Evolutionary conservation across 92 coral and sea anemone species (phyloP), one percentile per base, ranked within the genome.

Genomic region (Zoanthus sociatus): DNA sequence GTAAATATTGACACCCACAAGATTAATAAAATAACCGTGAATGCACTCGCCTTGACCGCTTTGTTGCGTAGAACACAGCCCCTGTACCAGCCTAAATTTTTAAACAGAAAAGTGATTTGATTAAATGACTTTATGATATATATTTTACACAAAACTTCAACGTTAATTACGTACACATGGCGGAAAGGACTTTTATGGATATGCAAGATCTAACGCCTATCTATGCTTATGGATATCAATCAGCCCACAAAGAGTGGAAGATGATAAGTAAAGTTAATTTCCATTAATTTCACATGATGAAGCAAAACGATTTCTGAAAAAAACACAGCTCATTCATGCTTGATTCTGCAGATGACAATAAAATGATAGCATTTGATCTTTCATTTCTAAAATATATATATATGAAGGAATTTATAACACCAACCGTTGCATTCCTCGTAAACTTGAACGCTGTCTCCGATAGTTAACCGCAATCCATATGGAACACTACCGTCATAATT

Each of bases 391-490:
- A 46, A 55, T 55, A 10, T 17, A 53, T 54, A 26, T 2, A 4
- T 9, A 54, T 31, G 21, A 45, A 15, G 67, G 33, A n/a, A 30
- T 16, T 26, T 26, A 26, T 26, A 26, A 26, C 13, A 51, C 88
- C 55, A 55, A 97, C 99, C 99, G 48, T 90, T 89, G 77, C 99
- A 97, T 85, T 92, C 94, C 68, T 97, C 99, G 18, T 90, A 93
- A 82, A 97, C 89, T 86, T 97, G 99, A 46, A 97, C 98, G 30
- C 98, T 91, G 32, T 97, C 99, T 13, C 99, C 99, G 60, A 97
- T 89, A 61, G 94, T 91, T 15, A 97, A 90, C 70, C 92, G 94
- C 53, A 97, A 73, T 48, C 97, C 98, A 83, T 92, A 89, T 17
- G 67, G 83, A 15, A 89, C 91, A 69, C 90, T 91, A 64, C 97